phyloP scores from a whole-genome alignment of 1,140 invertebrate species.

The Drosophila bifasciata region DNA sequence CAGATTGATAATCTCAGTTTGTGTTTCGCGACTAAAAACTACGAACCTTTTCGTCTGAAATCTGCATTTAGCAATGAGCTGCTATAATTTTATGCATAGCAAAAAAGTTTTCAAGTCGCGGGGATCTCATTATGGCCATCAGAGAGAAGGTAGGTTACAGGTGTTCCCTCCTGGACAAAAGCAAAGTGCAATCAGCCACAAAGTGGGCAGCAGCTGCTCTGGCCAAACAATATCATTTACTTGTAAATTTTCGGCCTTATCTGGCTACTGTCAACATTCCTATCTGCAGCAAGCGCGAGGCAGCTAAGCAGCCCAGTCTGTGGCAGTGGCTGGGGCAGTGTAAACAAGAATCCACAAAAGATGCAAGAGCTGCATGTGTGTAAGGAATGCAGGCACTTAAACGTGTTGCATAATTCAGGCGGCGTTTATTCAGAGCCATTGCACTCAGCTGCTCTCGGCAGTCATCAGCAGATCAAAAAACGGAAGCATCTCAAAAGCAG shows the following conservation, averaged over 20 bases:
- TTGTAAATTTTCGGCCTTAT: constrained; percentile 57
- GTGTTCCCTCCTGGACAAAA: constrained; percentile 7
- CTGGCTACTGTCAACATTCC: constrained; percentile 57
- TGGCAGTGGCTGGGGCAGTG: constrained; percentile 1
- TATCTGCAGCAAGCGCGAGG: constrained; percentile 26
- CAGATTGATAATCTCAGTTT: no score
- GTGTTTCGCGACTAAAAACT: not conserved
- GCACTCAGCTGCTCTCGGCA: constrained; percentile 42
- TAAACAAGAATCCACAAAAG: constrained; percentile 53
- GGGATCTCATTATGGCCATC: constrained; percentile 36
- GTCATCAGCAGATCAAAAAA: constrained; percentile 60
- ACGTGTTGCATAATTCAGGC: constrained; percentile 73
- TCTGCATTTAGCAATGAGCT: constrained; percentile 27
- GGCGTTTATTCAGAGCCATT: constrained; percentile 71
- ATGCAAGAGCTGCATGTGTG: constrained; percentile 14
- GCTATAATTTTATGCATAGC: constrained; percentile 35
- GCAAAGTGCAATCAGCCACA: constrained; percentile 45
- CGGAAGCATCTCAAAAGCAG: constrained; percentile 56
- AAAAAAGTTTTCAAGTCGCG: constrained; percentile 12
- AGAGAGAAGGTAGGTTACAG: constrained; percentile 1
- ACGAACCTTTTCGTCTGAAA: not conserved
- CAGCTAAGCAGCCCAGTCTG: constrained; percentile 11
- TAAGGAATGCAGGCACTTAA: constrained; percentile 71
- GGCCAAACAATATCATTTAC: constrained; percentile 56
- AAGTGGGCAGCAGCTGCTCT: constrained; percentile 42